Evolutionary conservation across 2,888 invertebrate species (phyloP).

Genomic region (Polyommatus iphigenia): DNA sequence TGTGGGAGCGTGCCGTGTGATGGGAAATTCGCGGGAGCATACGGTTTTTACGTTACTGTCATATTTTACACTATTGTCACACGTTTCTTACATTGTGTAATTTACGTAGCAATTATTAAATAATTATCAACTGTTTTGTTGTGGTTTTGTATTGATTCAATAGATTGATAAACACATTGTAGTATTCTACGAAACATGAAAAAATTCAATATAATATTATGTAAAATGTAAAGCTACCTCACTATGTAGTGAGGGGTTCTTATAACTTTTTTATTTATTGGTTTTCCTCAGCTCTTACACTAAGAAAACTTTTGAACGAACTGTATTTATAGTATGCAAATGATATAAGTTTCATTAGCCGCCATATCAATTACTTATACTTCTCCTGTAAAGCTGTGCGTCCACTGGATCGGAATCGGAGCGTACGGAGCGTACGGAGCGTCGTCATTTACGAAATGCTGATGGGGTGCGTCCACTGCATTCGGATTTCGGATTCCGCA

Average conservation of each 20-base stretch:
- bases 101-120: constrained; percentile 7
- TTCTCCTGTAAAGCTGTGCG: not conserved
- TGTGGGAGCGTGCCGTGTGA: not conserved
- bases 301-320: not conserved
- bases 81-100: constrained; percentile 1
- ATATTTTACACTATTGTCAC: not conserved
- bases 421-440: too few relatives aligned
- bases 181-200: not conserved
- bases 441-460: too few relatives aligned
- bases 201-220: too few relatives aligned
- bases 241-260: not conserved
- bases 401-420: too few relatives aligned
- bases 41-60: not conserved
- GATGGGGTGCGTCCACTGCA: too few relatives aligned
- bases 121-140: not conserved
- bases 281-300: not conserved
- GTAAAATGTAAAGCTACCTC: too few relatives aligned
- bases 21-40: not conserved
- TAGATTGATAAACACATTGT: not conserved
- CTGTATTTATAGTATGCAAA: not conserved
- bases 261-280: not conserved
- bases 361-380: too few relatives aligned
- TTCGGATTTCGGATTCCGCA: too few relatives aligned
- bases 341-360: not conserved
- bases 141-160: not conserved